phyloP scores from a whole-genome alignment of 1,140 invertebrate species.

The Hycleus cichorii region DNA sequence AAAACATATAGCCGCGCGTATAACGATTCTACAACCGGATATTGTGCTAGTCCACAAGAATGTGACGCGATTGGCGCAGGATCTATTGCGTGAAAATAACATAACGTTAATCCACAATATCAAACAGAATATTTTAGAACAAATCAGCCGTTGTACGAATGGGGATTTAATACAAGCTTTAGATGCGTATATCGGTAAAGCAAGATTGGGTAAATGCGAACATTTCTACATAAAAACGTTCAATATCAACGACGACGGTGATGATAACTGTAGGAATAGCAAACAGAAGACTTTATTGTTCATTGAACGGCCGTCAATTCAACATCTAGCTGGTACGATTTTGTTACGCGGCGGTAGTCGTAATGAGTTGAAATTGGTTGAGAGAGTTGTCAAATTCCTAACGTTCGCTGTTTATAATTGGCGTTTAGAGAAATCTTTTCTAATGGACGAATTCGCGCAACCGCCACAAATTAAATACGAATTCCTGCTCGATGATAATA shows the following conservation, averaged over 20 bases:
- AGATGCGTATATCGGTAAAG: slow-evolving; percentile 77
- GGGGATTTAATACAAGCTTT: slow-evolving; percentile 86
- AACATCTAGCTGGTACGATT: slow-evolving; percentile 83
- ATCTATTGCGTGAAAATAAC: slow-evolving; percentile 68
- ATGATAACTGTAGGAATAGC: slow-evolving; percentile 5
- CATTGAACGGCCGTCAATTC: slow-evolving; percentile 81
- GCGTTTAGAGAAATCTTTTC: slow-evolving; percentile 82
- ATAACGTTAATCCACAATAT: slow-evolving; percentile 87
- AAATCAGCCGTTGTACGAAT: slow-evolving; percentile 73
- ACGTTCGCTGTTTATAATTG: slow-evolving; percentile 87
- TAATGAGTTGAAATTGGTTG: slow-evolving; percentile 72
- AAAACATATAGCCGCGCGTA: slow-evolving; percentile 79
- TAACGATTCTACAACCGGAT: slow-evolving; percentile 75
- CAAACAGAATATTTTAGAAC: slow-evolving; percentile 74
- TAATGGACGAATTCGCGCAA: slow-evolving; percentile 59
- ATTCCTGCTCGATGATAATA: slow-evolving; percentile 35
- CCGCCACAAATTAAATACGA: slow-evolving; percentile 41
- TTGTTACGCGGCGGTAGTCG: slow-evolving; percentile 72
- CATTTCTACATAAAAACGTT: slow-evolving; percentile 72
- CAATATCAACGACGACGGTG: slow-evolving; percentile 46
- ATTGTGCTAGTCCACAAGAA: slow-evolving; percentile 85
- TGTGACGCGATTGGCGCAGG: slow-evolving; percentile 83
- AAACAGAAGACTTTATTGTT: slow-evolving; percentile 80
- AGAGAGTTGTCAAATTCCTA: slow-evolving; percentile 72
- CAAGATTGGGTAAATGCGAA: slow-evolving; percentile 79